phyloP scores from a whole-genome alignment of 2,797 vertebrate species.

The Hypotaenidia okinawae region DNA sequence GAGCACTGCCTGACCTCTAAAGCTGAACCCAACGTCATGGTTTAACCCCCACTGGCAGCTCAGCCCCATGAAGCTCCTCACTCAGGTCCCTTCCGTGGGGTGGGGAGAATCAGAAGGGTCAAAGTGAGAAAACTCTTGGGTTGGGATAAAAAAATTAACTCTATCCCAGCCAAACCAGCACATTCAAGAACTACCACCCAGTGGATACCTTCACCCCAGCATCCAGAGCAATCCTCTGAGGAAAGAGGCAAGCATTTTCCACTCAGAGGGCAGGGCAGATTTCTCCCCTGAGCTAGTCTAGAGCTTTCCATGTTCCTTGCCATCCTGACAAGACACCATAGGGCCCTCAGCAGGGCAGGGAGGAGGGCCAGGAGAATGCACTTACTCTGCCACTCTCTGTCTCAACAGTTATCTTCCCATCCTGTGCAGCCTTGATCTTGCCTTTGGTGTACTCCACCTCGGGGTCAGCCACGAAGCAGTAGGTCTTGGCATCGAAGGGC shows the following conservation, averaged over 20 bases:
- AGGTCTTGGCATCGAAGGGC: slow-evolving; percentile 86
- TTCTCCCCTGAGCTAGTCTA: neutral
- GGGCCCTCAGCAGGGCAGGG: neutral
- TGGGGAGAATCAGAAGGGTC: no score
- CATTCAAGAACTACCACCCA: neutral
- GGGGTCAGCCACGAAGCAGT: slow-evolving; percentile 82
- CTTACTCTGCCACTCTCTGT: slow-evolving; percentile 81
- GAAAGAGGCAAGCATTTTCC: no score
- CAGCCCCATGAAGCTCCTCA: no score
- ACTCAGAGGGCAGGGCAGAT: neutral
- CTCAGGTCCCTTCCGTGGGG: no score
- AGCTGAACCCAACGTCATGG: no score
- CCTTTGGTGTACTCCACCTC: slow-evolving; percentile 83
- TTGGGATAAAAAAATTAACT: no score
- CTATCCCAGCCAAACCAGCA: no score
- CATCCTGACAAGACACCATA: neutral
- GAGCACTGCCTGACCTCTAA: no score
- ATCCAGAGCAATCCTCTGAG: neutral
- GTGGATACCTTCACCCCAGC: neutral
- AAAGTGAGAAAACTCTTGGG: no score
- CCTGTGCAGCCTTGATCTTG: slow-evolving; percentile 81
- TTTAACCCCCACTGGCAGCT: no score
- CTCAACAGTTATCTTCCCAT: slow-evolving; percentile 81
- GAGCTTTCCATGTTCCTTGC: neutral
- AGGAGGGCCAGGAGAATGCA: slow-evolving; percentile 12